Evolutionary conservation across 1,140 invertebrate species (phyloP).

Genomic region (Drosophila yakuba): DNA sequence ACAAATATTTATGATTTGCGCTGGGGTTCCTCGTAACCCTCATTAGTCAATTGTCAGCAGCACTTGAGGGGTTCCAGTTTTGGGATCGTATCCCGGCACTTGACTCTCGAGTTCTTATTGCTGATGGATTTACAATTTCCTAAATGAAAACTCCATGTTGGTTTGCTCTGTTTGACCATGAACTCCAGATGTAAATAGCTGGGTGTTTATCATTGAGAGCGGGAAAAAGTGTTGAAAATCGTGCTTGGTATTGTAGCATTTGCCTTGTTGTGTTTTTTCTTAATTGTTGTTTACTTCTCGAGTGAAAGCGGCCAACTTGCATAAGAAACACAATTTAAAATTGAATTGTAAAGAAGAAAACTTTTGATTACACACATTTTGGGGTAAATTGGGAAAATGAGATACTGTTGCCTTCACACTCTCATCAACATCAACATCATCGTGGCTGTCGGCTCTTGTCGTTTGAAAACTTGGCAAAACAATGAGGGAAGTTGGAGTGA

Average conservation of each 20-base stretch:
- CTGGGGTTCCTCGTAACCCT: constrained; percentile 46
- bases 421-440: constrained; percentile 47
- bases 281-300: constrained; percentile 75
- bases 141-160: constrained; percentile 58
- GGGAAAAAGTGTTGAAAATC: constrained; percentile 68
- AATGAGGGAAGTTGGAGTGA: constrained; percentile 34
- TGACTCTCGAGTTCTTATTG: constrained; percentile 32
- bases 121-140: constrained; percentile 69
- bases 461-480: constrained; percentile 68
- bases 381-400: constrained; percentile 36
- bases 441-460: constrained; percentile 59
- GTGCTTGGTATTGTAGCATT: constrained; percentile 47
- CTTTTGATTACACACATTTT: constrained; percentile 56
- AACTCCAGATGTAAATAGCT: constrained; percentile 31
- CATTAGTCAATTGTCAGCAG: constrained; percentile 73
- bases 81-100: constrained; percentile 27
- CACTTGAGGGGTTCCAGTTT: background rate
- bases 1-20: constrained; percentile 45
- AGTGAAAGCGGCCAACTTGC: constrained; percentile 61
- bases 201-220: constrained; percentile 53
- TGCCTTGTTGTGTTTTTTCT: constrained; percentile 32
- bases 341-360: constrained; percentile 56
- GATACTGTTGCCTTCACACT: constrained; percentile 34
- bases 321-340: constrained; percentile 60
- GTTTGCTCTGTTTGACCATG: constrained; percentile 64